phyloP scores from a whole-genome alignment of 2,797 vertebrate species.

The Aphelocoma californica region DNA sequence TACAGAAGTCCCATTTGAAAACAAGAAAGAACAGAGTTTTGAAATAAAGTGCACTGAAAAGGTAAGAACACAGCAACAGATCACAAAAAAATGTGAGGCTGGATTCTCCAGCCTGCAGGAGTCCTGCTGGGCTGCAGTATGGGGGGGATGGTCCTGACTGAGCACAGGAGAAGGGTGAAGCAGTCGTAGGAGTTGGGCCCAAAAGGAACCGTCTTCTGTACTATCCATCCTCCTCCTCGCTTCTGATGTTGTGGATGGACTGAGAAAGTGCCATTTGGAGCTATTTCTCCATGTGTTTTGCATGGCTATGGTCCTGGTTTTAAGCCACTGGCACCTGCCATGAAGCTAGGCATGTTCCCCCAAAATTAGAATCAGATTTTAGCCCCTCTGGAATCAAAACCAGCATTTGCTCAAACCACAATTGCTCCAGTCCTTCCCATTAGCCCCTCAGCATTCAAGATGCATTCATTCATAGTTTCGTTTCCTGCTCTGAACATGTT shows the following conservation, averaged over 20 bases:
- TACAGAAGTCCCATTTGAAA: not conserved
- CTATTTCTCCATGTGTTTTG: not conserved
- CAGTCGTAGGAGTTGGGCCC: not conserved
- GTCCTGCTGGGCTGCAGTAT: not conserved
- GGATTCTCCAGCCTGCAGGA: not conserved
- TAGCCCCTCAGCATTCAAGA: not conserved
- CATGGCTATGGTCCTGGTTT: not conserved
- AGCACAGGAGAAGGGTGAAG: not conserved
- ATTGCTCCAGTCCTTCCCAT: not conserved
- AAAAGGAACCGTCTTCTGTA: not conserved
- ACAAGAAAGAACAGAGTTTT: not conserved
- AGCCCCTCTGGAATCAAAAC: not conserved
- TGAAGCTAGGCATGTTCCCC: not conserved
- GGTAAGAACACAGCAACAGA: slow-evolving; percentile 22
- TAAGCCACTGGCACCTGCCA: not conserved
- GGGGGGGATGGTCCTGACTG: not conserved
- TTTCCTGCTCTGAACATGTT: not conserved
- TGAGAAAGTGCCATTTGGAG: not conserved
- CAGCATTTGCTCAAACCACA: not conserved
- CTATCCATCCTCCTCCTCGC: rapidly evolving
- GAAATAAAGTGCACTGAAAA: not conserved
- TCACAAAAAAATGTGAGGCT: slow-evolving; percentile 37
- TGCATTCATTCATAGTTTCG: not conserved
- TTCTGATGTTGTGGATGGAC: not conserved
- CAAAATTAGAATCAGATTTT: not conserved